Percentiles rank a stretch among this genome's conserved stretches.
These are phyloP conservation scores for Ormyrus pomaceus DNA, from an alignment of 2,888 invertebrate genomes.

Conservation along the genomic window DNA sequence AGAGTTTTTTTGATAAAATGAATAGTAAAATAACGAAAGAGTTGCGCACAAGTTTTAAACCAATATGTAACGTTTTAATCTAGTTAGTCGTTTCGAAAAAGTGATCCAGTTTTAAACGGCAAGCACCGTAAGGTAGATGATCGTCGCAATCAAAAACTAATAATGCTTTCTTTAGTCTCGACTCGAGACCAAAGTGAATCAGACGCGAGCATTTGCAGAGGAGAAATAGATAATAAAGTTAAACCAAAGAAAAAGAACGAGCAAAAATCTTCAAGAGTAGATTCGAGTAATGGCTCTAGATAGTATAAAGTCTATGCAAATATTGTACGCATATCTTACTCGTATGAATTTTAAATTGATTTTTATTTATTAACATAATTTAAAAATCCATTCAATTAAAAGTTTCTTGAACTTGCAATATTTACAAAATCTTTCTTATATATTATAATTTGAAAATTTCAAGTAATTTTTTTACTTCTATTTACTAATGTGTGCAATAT, in stretches of 20 bases:
- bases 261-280: conserved; percentile 40
- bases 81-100: conserved; percentile 15
- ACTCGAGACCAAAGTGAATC: conserved; percentile 70
- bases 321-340: too few relatives aligned
- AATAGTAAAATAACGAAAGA: not conserved
- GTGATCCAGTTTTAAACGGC: conserved; percentile 61
- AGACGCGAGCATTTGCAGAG: conserved; percentile 69
- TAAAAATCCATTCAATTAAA: too few relatives aligned
- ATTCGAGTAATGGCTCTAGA: conserved; percentile 9
- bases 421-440: too few relatives aligned
- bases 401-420: too few relatives aligned
- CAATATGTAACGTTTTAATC: not conserved
- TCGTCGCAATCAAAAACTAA: conserved; percentile 55
- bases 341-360: too few relatives aligned
- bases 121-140: conserved; percentile 58
- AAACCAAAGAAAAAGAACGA: conserved; percentile 57
- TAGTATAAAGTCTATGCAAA: not conserved
- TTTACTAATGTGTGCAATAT: not conserved
- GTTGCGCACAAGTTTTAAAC: conserved; percentile 10
- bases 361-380: too few relatives aligned
- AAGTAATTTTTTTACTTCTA: too few relatives aligned
- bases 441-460: too few relatives aligned
- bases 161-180: conserved; percentile 73
- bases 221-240: conserved; percentile 61
- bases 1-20: not conserved